Conservation (phyloP, 2,888 invertebrate genomes). For the Miltochrista miniata region DNA sequence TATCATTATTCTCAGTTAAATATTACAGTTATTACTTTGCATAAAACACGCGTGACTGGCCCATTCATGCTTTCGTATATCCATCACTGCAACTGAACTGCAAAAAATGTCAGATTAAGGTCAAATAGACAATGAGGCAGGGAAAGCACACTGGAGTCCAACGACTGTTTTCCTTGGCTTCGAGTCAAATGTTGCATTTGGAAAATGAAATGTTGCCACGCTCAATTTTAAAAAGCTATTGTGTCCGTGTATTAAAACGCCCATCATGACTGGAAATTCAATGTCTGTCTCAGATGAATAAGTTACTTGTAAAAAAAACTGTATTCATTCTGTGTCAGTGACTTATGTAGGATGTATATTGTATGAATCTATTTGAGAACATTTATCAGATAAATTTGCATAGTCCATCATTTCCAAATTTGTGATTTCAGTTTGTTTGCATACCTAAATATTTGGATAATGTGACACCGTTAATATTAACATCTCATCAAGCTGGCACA, state of each 20-base stretch:
- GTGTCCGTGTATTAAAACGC: conserved; percentile 18
- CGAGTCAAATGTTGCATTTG: conserved; percentile 60
- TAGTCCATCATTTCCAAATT: too few species aligned
- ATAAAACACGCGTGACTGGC: too few species aligned
- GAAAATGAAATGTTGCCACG: conserved; percentile 52
- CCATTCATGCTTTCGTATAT: conserved; percentile 28
- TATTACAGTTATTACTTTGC: too few species aligned
- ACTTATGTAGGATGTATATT: too few species aligned
- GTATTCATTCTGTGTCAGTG: too few species aligned
- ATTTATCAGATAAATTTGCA: too few species aligned
- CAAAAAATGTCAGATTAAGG: conserved; percentile 66
- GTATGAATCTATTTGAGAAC: too few species aligned
- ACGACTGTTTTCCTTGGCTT: conserved; percentile 62
- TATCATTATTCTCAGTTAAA: too few species aligned
- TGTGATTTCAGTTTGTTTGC: too few species aligned
- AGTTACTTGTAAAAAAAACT: not conserved
- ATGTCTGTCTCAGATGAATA: conserved; percentile 7
- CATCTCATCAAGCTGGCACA: too few species aligned
- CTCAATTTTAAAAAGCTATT: conserved; percentile 36
- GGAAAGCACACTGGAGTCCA: conserved; percentile 48
- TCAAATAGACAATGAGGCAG: conserved; percentile 63
- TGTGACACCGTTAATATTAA: too few species aligned
- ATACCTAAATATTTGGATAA: too few species aligned
- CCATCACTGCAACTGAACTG: conserved; percentile 50
- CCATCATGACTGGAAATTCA: conserved; percentile 24